phyloP scores from a whole-genome alignment of 2,888 invertebrate genomes.

The Lithodes maja region DNA sequence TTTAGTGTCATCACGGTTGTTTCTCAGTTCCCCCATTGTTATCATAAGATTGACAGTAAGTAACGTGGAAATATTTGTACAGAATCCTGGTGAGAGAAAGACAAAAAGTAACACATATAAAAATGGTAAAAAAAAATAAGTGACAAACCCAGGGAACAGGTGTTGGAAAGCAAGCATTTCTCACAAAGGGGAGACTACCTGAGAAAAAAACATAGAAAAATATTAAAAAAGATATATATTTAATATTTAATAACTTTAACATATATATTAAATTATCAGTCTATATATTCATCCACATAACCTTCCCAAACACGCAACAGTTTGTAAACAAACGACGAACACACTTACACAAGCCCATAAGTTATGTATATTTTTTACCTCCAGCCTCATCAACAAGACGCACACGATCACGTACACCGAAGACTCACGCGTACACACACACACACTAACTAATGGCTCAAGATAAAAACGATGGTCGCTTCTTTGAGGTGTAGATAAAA shows the following conservation, averaged over 20 bases:
- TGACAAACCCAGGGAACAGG: conserved; percentile 53
- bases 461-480: conserved; percentile 25
- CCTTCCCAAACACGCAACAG: not conserved
- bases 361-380: not conserved
- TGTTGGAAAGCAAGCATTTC: conserved; percentile 58
- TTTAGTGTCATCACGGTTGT: conserved; percentile 66
- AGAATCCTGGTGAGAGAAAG: conserved; percentile 68
- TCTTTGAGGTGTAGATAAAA: conserved; percentile 31
- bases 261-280: conserved; percentile 39
- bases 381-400: not conserved
- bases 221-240: conserved; percentile 32
- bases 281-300: conserved; percentile 32
- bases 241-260: conserved; percentile 28
- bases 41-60: conserved; percentile 60
- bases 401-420: conserved; percentile 3
- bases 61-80: conserved; percentile 62
- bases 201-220: conserved; percentile 21
- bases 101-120: conserved; percentile 53
- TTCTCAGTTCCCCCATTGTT: conserved; percentile 64
- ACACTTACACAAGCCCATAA: not conserved
- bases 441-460: conserved; percentile 33
- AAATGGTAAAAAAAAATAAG: conserved; percentile 41
- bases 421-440: not conserved
- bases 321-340: not conserved
- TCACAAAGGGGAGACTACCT: conserved; percentile 18